phyloP scores from a whole-genome alignment of 2,888 invertebrate species.

The Tuberolachnus salignus region DNA sequence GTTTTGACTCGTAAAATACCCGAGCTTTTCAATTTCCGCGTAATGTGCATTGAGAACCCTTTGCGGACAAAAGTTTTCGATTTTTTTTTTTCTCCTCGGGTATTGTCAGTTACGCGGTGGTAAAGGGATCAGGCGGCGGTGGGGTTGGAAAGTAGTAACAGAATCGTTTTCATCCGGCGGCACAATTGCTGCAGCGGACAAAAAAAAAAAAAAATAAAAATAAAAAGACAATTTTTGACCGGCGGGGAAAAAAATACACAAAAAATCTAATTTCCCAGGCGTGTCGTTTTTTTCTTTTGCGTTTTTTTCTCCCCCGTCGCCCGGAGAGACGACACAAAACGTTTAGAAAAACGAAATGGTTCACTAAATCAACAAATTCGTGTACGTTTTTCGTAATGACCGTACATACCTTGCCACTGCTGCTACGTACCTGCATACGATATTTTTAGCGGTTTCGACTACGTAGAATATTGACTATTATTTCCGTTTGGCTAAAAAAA shows the following conservation, averaged over 20 bases:
- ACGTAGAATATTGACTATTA: background rate
- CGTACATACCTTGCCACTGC: background rate
- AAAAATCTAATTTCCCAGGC: constrained; percentile 53
- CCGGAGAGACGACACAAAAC: background rate
- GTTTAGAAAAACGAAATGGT: background rate
- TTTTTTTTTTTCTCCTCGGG: background rate
- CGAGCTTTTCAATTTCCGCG: constrained; percentile 23
- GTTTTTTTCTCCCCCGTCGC: background rate
- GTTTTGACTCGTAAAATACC: constrained; percentile 5
- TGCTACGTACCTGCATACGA: background rate
- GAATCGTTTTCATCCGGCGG: background rate
- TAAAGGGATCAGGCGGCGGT: too few relatives aligned
- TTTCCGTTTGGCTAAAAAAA: background rate
- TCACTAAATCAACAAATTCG: constrained; percentile 1
- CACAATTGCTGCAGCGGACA: background rate
- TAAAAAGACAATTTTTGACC: constrained; percentile 46
- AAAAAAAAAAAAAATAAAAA: background rate
- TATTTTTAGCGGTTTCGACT: background rate
- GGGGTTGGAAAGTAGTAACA: background rate
- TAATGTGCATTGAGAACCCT: constrained; percentile 5
- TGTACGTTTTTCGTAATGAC: background rate
- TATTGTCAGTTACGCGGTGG: background rate
- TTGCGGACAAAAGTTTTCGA: background rate
- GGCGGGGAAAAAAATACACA: background rate
- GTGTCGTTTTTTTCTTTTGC: constrained; percentile 53